phyloP scores from a whole-genome alignment of 64 coral and sea anemone genomes.

The Hydrozoanthus tunicans region DNA sequence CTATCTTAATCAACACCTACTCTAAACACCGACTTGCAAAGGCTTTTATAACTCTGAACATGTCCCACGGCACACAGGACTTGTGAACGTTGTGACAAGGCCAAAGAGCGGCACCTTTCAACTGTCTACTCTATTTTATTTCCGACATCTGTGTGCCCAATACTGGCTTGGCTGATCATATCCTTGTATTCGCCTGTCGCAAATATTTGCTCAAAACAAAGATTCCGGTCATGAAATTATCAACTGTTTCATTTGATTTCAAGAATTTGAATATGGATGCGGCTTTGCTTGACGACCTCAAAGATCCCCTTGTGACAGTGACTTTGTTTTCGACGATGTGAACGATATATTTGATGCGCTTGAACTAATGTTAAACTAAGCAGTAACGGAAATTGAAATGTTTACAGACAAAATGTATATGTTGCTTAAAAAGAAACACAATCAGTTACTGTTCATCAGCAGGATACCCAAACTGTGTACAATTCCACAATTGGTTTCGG shows the following conservation, averaged over 20 bases:
- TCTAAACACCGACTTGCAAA: no score
- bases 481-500: no score
- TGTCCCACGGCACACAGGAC: no score
- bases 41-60: no score
- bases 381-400: background rate
- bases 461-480: no score
- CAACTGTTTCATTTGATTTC: constrained; percentile 17
- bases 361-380: constrained; percentile 50
- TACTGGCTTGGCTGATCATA: constrained; percentile 74
- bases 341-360: constrained; percentile 29
- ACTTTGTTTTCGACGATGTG: constrained; percentile 26
- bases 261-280: constrained; percentile 58
- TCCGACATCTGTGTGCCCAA: constrained; percentile 34
- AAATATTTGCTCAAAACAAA: constrained; percentile 55
- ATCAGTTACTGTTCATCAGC: no score
- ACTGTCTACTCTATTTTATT: background rate
- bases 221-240: constrained; percentile 3
- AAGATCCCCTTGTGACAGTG: constrained; percentile 40
- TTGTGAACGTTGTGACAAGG: no score
- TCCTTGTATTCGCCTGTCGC: constrained; percentile 48
- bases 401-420: no score
- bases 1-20: no score
- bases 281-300: background rate
- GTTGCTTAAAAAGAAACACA: no score
- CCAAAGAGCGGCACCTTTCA: no score